Evolutionary conservation across 2,888 invertebrate species (phyloP).

Genomic region (Heliothis peltigera): DNA sequence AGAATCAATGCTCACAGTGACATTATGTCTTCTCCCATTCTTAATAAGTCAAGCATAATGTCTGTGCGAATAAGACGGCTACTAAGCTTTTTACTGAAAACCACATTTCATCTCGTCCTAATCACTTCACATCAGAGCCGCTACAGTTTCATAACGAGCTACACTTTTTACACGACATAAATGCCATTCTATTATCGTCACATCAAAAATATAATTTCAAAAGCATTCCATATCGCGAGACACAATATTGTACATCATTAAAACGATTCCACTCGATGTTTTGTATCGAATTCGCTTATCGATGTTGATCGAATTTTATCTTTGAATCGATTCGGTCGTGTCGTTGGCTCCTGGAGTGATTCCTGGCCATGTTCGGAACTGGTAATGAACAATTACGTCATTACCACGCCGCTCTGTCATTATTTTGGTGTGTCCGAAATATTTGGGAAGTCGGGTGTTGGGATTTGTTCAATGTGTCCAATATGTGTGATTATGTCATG

Average conservation of each 20-base stretch:
- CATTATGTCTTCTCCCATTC: too few species aligned
- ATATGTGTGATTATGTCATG: slow-evolving; percentile 25
- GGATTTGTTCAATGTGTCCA: slow-evolving; percentile 40
- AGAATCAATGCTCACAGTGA: too few species aligned
- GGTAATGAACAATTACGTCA: slow-evolving; percentile 65
- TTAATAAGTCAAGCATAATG: background rate
- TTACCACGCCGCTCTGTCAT: slow-evolving; percentile 69
- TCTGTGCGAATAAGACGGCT: background rate
- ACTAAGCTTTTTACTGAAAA: background rate
- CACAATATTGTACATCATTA: slow-evolving; percentile 53
- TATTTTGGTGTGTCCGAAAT: slow-evolving; percentile 45
- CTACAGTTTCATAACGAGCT: slow-evolving; percentile 1
- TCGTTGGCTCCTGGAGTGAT: slow-evolving; percentile 52
- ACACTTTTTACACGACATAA: slow-evolving; percentile 25
- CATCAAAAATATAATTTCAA: slow-evolving; percentile 45
- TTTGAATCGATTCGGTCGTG: slow-evolving; percentile 21
- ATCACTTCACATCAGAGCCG: background rate
- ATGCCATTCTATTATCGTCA: slow-evolving; percentile 41
- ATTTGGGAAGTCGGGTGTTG: slow-evolving; percentile 37
- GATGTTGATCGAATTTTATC: slow-evolving; percentile 26
- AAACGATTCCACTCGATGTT: slow-evolving; percentile 48
- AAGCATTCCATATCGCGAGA: slow-evolving; percentile 50
- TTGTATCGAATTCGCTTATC: slow-evolving; percentile 47
- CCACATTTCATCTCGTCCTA: background rate
- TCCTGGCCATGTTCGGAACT: slow-evolving; percentile 51